Base-by-base conservation (phyloP, 2,113 vertebrate genomes). In the Ailurus styani region DNA sequence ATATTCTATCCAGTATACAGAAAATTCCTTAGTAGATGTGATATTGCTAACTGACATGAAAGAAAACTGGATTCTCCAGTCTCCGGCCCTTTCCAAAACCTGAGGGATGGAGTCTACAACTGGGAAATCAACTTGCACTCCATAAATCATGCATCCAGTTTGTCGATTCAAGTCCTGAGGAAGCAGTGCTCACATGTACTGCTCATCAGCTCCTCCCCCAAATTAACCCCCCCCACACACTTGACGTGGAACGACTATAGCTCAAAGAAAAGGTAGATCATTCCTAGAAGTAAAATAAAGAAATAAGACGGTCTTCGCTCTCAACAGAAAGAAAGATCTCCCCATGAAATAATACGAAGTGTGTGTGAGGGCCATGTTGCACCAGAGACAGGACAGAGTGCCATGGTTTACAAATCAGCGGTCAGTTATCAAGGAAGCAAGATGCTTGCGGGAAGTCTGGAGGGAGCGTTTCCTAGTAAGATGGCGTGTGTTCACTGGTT, bases 21-120 rank as follows among this genome's bases (percentile, higher is more conserved):
- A 78, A 15, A 73, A 93, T 25, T 55, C 42, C 77, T 85, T 62
- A 70, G 62, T 54, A 78, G 55, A 73, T 42, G 54, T 37, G 72
- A 21, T 62, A 54, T 21, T 79, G 82, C 25, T 57, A 55, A 86
- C 0, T 50, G 47, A 78, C 50, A 55, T 55, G 2, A n/a, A 91
- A 97, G 50, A 72, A 96, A 95, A 78, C 45, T 78, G 85, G 37
- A 37, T 87, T 94, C 37, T 93, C 55, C 50, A 42, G 57, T 70
- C 45, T 57, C 54, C 37, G 81, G 50, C 17, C 42, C 62, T 68
- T 90, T 85, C n/a, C 17, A 45, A 77, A 86, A 50, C 17, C 37
- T 87, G 34, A 83, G 57, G 11, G 70, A 89, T 77, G 5, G 66
- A 78, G 85, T 89, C 50, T 70, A 52, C 42, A 82, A 66, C 27